Base-by-base conservation (phyloP, 1,140 invertebrate species). In the Wasmannia auropunctata region DNA sequence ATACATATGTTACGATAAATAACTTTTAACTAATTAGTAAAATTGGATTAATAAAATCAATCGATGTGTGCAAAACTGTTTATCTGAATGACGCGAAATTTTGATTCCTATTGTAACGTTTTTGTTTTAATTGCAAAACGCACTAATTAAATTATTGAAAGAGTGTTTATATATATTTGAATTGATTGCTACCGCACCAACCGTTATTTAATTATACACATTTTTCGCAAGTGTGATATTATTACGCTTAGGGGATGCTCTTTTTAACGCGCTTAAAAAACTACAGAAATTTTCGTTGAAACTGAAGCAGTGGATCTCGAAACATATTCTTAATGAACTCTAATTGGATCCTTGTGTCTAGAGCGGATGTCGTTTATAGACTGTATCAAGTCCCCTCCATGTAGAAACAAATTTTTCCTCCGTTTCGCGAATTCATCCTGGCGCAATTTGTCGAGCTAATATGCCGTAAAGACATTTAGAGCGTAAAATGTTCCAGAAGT, bases 291-390 rank as follows among this genome's bases (percentile, higher is more conserved):
- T 83, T 83, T 77, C 46, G 34, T 7, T 51, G 16, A n/a, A 49
- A 22, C 14, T 19, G 7, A 28, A 22, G 34, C 22, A 25, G 34
- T 2, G n/a, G 19, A 58, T 72, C 60, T 84, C 83, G 83, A 80
- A 90, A 84, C 86, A 60, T 34, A 70, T 85, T 88, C 63, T 80
- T 90, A 92, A 92, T 88, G 88, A 92, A 86, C 87, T 72, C 85
- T 92, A 92, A 92, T 92, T 92, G 88, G 80, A 74, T 88, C 7
- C 34, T 90, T 43, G 72, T 85, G 74, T 72, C 72, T 58, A 77
- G 40, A 72, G 43, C 62, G 79, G 34, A 51, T 76, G 40, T 83
- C 83, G 77, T 76, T 91, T 88, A 88, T 34, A 84, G 3, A 6
- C 65, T 19, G 8, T 16, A 25, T 34, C 10, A 25, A 85, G 31